These are phyloP conservation scores for Lasioglossum zephyrum DNA, from an alignment of 2,888 invertebrate genomes.

Conservation along the genomic window DNA sequence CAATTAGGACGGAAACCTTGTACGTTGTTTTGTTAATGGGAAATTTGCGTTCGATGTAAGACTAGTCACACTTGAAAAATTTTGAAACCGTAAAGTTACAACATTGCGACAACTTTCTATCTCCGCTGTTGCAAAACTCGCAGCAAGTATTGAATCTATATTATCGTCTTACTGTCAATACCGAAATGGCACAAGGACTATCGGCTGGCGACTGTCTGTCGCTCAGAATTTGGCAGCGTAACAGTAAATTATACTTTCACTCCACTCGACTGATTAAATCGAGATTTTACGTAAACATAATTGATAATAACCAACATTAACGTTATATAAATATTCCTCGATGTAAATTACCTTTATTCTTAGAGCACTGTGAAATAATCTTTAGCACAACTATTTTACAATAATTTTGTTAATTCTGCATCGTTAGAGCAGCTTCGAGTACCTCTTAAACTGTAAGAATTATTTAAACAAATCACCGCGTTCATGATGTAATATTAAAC, in stretches of 20 bases:
- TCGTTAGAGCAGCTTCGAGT: neutral
- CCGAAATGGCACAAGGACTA: constrained; percentile 9
- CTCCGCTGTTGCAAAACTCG: neutral
- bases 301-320: neutral
- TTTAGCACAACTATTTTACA: neutral
- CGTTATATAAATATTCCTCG: neutral
- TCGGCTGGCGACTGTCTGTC: neutral
- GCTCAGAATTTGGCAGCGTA: neutral
- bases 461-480: neutral
- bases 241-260: neutral
- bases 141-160: neutral
- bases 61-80: neutral
- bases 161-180: neutral
- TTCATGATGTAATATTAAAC: neutral
- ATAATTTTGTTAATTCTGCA: neutral
- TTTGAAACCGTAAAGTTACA: neutral
- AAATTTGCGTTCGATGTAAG: neutral
- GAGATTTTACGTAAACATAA: neutral
- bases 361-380: neutral
- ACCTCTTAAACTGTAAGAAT: neutral
- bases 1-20: neutral
- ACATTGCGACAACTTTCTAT: neutral
- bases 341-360: neutral
- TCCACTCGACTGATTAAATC: neutral
- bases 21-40: neutral